Evolutionary conservation across 2,113 vertebrate genomes (phyloP).

Genomic region (Carassius gibelio): DNA sequence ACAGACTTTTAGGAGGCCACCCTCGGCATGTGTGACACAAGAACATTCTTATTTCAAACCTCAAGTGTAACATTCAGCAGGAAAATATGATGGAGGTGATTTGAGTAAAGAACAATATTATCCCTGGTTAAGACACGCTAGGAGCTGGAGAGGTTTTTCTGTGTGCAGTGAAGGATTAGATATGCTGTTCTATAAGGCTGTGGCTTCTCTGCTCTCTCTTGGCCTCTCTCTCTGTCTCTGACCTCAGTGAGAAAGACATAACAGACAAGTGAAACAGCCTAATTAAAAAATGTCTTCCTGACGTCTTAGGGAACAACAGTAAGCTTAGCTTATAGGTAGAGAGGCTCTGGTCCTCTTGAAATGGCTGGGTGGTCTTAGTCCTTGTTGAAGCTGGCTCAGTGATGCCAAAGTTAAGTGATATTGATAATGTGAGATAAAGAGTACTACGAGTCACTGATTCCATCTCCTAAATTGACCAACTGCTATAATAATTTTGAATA

Average conservation of each 20-base stretch:
- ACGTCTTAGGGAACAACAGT: conserved; percentile 13
- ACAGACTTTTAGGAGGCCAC: conserved; percentile 28
- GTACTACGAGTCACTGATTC: neutral
- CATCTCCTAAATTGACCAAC: neutral
- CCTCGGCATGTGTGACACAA: conserved; percentile 11
- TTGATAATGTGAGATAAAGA: neutral
- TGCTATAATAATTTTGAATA: neutral
- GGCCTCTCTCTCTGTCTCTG: conserved; percentile 42
- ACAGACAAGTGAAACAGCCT: conserved; percentile 21
- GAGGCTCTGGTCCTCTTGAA: neutral
- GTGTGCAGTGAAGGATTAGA: conserved; percentile 33
- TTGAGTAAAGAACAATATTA: conserved; percentile 51
- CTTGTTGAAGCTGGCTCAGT: neutral
- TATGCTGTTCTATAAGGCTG: conserved; percentile 49
- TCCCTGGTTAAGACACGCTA: conserved; percentile 28
- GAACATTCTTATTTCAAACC: conserved; percentile 21
- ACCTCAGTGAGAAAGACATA: conserved; percentile 15
- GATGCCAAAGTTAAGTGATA: neutral
- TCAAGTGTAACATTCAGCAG: conserved; percentile 25
- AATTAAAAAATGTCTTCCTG: neutral
- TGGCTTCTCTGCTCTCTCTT: conserved; percentile 33
- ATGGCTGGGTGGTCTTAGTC: neutral
- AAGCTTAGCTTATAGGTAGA: neutral
- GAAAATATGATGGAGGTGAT: conserved; percentile 45
- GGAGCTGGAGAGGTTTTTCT: conserved; percentile 25